These are phyloP conservation scores for Catamblyrhynchus diadema DNA, from an alignment of 2,797 vertebrate species.

Conservation along the genomic window DNA sequence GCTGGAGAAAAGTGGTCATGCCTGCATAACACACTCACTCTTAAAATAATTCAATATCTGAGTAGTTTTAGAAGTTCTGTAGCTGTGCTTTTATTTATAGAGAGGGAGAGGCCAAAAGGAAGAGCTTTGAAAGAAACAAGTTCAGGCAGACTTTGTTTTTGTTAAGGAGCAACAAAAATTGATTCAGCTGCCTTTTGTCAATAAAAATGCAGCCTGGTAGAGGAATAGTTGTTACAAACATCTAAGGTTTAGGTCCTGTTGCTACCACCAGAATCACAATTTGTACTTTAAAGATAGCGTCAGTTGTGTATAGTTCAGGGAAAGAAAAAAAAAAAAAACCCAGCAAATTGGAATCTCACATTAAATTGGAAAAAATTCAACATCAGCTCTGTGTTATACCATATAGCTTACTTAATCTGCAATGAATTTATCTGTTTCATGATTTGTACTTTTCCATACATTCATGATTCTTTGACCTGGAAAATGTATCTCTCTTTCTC, in stretches of 20 bases:
- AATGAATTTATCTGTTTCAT: not conserved
- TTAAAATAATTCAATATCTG: conserved; percentile 5
- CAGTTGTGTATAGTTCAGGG: not conserved
- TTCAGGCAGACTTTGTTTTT: conserved; percentile 3
- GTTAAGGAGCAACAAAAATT: conserved; percentile 16
- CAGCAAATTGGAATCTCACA: not conserved
- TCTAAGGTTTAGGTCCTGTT: not conserved
- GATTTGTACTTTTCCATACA: not conserved
- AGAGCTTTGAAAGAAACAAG: conserved; percentile 6
- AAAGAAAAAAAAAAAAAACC: not conserved
- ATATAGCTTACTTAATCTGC: not conserved
- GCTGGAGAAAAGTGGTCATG: not conserved
- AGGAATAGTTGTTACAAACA: not conserved
- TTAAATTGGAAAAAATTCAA: not conserved
- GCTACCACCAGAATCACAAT: not conserved
- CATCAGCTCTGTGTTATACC: not conserved
- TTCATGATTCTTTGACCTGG: not conserved
- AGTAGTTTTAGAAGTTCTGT: not conserved
- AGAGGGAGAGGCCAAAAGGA: conserved; percentile 13
- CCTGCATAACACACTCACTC: not conserved
- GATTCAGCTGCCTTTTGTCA: conserved; percentile 33
- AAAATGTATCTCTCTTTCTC: not conserved
- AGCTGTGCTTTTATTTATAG: conserved; percentile 12
- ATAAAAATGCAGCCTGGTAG: not conserved
- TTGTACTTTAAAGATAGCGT: not conserved